Evolutionary conservation across 1,140 invertebrate species (phyloP), one percentile per base, ranked within the genome.

Genomic region (Phocides pigmalion): DNA sequence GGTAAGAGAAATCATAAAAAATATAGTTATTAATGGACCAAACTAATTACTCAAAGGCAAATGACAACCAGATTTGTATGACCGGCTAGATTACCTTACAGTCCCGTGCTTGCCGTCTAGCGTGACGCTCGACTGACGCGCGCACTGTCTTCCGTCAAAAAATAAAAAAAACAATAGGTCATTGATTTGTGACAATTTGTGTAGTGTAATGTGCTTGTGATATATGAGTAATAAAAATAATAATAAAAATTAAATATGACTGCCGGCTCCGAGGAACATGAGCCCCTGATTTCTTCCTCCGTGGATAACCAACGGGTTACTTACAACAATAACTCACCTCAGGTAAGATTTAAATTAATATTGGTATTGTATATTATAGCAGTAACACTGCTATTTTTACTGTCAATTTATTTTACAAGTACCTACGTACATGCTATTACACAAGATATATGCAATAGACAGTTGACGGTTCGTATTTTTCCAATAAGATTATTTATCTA

Each of bases 241-340:
- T 32, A 1, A 11, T 4, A 32, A 28, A 1, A 0, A 8, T 11
- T 3, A 11, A 32, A 8, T 32, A 91, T 89, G 87, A 90, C 87
- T n/a, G 87, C 74, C 17, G 87, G 82, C 28, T 80, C 63, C 3
- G 89, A 89, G 63, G 89, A 89, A 49, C 89, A 90, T 22, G 87
- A 90, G 62, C 87, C 89, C 4, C 75, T 89, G 19, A 87, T 92
- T 61, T 81, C 83, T 20, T 75, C 86, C 1, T 84, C 89, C 11
- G 82, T 86, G 8, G 88, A 92, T 59, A 85, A 89, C 66, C 84
- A 89, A 59, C 76, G 88, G 46, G 83, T 90, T 51, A 70, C 91
- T 8, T 83, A 87, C 71, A 53, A n/a, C 11, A 81, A 76, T 76
- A 82, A 79, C 75, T 81, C 89, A 17, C 85, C 88, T 4, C 74